Conservation (phyloP, 2,888 invertebrate genomes). For the Tethea ocularis region DNA sequence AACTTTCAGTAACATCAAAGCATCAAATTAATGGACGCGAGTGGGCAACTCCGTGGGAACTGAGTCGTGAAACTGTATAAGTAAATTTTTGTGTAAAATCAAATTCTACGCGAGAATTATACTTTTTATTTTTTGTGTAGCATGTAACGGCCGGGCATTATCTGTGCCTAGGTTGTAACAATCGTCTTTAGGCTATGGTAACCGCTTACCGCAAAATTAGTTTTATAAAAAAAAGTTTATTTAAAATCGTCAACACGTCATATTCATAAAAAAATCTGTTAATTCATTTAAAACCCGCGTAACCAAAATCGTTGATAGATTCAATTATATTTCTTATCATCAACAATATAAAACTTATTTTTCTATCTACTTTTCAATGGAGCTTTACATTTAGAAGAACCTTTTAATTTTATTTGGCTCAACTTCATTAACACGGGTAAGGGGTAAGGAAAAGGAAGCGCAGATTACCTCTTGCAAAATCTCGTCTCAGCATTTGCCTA, state of each 20-base stretch:
- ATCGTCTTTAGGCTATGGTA: too few species aligned
- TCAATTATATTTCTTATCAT: background rate
- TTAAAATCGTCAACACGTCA: too few species aligned
- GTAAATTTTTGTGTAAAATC: background rate
- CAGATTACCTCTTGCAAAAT: background rate
- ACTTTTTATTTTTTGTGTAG: conserved; percentile 13
- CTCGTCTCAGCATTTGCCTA: conserved; percentile 5
- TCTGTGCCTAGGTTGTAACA: too few species aligned
- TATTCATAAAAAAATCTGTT: too few species aligned
- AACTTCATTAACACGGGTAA: conserved; percentile 5
- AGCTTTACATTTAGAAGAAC: background rate
- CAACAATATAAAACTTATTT: background rate
- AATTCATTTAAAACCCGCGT: too few species aligned
- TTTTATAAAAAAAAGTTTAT: too few species aligned
- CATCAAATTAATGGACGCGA: conserved; percentile 44
- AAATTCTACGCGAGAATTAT: conserved; percentile 7
- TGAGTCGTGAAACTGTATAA: background rate
- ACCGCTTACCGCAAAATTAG: too few species aligned
- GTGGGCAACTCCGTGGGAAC: conserved; percentile 18
- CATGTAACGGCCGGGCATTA: too few species aligned
- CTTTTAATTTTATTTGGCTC: background rate
- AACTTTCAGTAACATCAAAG: conserved; percentile 49
- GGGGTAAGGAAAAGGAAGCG: conserved; percentile 11
- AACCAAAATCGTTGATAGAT: too few species aligned
- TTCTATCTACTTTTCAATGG: background rate